phyloP scores from a whole-genome alignment of 2,113 vertebrate genomes.

The Panthera uncia region DNA sequence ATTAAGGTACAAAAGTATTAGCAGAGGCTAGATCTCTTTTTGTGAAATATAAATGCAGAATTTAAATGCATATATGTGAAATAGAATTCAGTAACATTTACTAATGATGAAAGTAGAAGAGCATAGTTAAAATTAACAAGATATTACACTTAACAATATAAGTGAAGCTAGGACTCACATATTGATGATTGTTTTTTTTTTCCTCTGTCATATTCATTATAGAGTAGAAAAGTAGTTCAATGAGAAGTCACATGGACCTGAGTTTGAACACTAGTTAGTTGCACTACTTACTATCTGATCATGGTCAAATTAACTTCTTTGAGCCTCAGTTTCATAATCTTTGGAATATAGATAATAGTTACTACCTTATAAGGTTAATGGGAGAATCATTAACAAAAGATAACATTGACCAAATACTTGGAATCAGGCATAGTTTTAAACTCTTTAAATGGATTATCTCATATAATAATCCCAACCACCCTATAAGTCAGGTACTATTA shows the following conservation, averaged over 20 bases:
- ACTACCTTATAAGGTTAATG: not conserved
- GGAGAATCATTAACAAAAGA: not conserved
- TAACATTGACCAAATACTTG: not conserved
- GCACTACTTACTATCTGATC: not conserved
- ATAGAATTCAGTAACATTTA: slow-evolving; percentile 21
- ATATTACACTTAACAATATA: not conserved
- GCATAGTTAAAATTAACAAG: not conserved
- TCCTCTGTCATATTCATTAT: not conserved
- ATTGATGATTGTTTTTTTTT: not conserved
- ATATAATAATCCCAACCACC: not conserved
- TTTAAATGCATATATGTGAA: not conserved
- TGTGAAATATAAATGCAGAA: not conserved
- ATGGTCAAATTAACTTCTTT: not conserved
- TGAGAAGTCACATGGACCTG: not conserved
- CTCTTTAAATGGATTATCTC: not conserved
- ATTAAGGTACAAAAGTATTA: not conserved
- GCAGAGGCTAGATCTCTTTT: not conserved
- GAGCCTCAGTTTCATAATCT: slow-evolving; percentile 25
- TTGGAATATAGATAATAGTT: slow-evolving; percentile 5
- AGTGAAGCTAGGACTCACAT: not conserved
- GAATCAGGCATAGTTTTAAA: not conserved
- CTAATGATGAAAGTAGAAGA: slow-evolving; percentile 4
- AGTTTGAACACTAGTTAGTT: slow-evolving; percentile 20
- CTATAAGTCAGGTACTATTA: not conserved
- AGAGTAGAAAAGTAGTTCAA: not conserved